These are phyloP conservation scores for Actinia tenebrosa DNA, from an alignment of 64 coral and sea anemone genomes.

Conservation along the genomic window DNA sequence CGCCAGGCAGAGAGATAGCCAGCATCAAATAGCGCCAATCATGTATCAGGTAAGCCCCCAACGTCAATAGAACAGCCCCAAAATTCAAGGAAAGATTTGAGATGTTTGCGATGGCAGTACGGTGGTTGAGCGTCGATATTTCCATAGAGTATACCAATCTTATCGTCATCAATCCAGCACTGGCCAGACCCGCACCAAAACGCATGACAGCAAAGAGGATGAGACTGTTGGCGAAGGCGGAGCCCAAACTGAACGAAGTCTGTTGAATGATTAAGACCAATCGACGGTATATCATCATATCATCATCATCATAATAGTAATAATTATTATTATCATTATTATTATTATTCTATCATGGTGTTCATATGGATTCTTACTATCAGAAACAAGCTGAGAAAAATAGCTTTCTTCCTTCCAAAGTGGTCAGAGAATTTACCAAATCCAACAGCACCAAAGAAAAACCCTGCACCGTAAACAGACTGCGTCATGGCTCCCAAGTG, in stretches of 20 bases:
- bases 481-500: constrained; percentile 69
- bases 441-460: constrained; percentile 62
- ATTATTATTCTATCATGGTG: too few relatives aligned
- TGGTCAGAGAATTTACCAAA: constrained; percentile 62
- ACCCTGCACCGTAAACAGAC: constrained; percentile 60
- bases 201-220: constrained; percentile 44
- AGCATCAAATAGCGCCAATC: constrained; percentile 51
- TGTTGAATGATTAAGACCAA: background rate
- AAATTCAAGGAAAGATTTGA: constrained; percentile 22
- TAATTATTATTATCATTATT: background rate
- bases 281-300: background rate
- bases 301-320: background rate
- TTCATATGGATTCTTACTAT: constrained; percentile 44
- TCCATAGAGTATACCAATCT: constrained; percentile 51
- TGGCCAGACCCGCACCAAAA: constrained; percentile 8
- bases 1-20: constrained; percentile 10
- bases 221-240: constrained; percentile 35
- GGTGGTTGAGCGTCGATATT: constrained; percentile 1
- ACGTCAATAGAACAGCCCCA: constrained; percentile 15
- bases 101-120: constrained; percentile 26
- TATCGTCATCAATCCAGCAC: constrained; percentile 24
- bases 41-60: constrained; percentile 20
- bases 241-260: constrained; percentile 29
- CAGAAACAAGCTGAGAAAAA: constrained; percentile 63
- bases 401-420: constrained; percentile 56